Percentiles rank a stretch among this genome's conserved stretches.
Evolutionary conservation across 37 sponge, comb jelly and placozoan species (phyloP).

Genomic region (Ianthella basta): DNA sequence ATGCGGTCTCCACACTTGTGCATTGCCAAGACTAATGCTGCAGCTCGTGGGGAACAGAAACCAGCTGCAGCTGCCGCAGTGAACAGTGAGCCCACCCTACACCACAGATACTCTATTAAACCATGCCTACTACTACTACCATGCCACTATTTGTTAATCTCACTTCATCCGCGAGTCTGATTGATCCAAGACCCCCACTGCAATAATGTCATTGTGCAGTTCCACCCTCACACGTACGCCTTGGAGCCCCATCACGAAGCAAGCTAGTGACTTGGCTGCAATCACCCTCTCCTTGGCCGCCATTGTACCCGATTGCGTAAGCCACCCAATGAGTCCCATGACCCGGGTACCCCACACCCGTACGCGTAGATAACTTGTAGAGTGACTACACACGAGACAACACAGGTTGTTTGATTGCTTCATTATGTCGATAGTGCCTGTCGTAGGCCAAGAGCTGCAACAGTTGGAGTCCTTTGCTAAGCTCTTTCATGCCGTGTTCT

Average conservation of each 20-base stretch:
- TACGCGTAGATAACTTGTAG: too few relatives aligned
- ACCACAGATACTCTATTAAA: too few relatives aligned
- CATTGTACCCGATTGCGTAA: too few relatives aligned
- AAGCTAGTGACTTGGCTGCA: not conserved
- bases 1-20: conserved; percentile 6
- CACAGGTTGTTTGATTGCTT: too few relatives aligned
- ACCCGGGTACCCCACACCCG: too few relatives aligned
- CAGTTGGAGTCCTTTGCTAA: not conserved
- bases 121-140: too few relatives aligned
- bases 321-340: too few relatives aligned
- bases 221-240: conserved; percentile 1
- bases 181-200: not conserved
- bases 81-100: not conserved
- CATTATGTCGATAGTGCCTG: too few relatives aligned
- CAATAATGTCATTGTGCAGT: not conserved
- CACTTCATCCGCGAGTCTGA: conserved; percentile 20
- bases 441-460: too few relatives aligned
- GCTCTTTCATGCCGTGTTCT: not conserved
- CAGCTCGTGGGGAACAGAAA: not conserved
- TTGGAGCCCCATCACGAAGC: conserved; percentile 6
- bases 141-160: too few relatives aligned
- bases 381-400: too few relatives aligned
- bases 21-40: not conserved
- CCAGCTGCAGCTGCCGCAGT: not conserved
- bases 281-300: not conserved